Evolutionary conservation across 2,888 invertebrate genomes (phyloP), one percentile per base, ranked within the genome.

Genomic region (Chorisops tibialis): DNA sequence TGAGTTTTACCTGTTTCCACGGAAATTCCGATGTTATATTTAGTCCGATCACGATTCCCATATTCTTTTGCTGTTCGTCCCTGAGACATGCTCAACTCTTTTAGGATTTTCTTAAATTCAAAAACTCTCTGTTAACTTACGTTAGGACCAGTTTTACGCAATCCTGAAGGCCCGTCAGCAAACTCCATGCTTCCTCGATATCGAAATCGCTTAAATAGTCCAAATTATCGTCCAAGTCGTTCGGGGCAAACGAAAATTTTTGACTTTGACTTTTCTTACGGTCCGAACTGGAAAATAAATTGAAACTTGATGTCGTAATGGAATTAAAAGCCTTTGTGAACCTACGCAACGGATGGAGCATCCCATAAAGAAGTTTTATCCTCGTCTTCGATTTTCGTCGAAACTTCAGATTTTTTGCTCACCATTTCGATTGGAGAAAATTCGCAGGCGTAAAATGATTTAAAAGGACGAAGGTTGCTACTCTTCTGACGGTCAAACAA

Each of bases 1-100:
- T 81, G 73, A 84, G 89, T 18, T 77, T 78, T 0, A 89, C 77
- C 63, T 79, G 80, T 64, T 85, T 86, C 89, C 89, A 91, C 0
- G 90, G 89, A 69, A 83, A 85, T 72, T 90, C 89, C 16, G 85
- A 82, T 1, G 85, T 88, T 0, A 91, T 82, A 70, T 89, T 82
- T 38, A 82, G 79, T 1, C 88, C 90, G 43, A 89, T 82, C 2
- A 84, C 81, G 67, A 87, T 80, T 64, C 86, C 85, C 11, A 89
- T 74, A 1, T 63, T 47, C 61, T 71, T 72, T 64, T 78, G 77
- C 1, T 62, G 65, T 11, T 67, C 64, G 4, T 66, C 64, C 30
- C 72, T 73, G 39, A 11, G 12, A 14, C 2, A 3, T 2, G 45
- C 18, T 14, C n/a, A n/a, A 14, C 11, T 41, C 2, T 19, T 19